phyloP scores from a whole-genome alignment of 1,140 invertebrate species.

The Hyposmocoma kahamanoa region DNA sequence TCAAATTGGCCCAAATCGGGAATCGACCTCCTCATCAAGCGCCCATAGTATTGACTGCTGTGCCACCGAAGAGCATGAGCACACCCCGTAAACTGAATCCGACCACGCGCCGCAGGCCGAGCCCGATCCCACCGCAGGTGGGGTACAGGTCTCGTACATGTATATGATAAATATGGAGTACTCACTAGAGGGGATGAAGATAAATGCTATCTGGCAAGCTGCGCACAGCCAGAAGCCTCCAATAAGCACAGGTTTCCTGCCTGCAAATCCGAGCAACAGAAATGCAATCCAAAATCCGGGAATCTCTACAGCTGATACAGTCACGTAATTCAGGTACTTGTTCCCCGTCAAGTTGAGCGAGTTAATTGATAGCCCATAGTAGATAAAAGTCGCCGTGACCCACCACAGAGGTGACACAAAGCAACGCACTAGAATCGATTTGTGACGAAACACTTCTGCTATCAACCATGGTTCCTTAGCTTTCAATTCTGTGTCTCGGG shows the following conservation, averaged over 20 bases:
- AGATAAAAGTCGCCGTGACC: constrained; percentile 79
- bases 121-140: no score
- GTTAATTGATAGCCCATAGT: constrained; percentile 80
- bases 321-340: constrained; percentile 80
- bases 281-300: constrained; percentile 79
- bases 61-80: no score
- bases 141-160: no score
- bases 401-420: constrained; percentile 80
- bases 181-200: constrained; percentile 77
- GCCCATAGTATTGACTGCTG: no score
- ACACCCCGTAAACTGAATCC: no score
- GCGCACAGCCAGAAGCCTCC: constrained; percentile 82
- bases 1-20: no score
- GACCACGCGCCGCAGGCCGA: no score
- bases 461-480: constrained; percentile 52
- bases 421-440: constrained; percentile 75
- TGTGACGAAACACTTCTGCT: constrained; percentile 73
- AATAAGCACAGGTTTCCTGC: constrained; percentile 76
- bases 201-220: constrained; percentile 79
- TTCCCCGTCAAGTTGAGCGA: constrained; percentile 78
- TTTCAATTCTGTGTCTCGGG: constrained; percentile 16
- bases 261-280: constrained; percentile 29
- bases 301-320: constrained; percentile 79
- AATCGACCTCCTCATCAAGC: no score
- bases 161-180: no score